Evolutionary conservation across 2,797 vertebrate species (phyloP), one percentile per base, ranked within the genome.

Genomic region (Argentina silus): DNA sequence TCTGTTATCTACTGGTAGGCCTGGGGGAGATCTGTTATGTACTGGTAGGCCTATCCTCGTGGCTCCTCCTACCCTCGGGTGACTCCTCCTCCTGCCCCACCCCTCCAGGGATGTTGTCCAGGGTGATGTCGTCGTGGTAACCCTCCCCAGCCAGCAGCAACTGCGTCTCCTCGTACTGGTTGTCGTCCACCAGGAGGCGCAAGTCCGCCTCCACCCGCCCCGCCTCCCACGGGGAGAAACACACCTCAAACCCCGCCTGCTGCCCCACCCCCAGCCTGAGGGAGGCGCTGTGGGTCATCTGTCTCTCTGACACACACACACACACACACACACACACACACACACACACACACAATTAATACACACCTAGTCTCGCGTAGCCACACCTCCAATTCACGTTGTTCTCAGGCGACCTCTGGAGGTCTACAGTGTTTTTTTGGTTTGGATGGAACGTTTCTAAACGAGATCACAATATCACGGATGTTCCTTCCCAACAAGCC

Each of bases 141-240:
- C 96, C 91, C 75, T 97, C 95, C 6, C 92, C 97, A 10, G 84
- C 76, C 78, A 98, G 67, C 64, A 87, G 87, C 69, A 98, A 86
- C 21, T 56, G 8, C 1, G 83, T 94, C 3, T 91, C 89, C 67
- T 92, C 91, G 8, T 93, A 95, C 6, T 90, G 93, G 81, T 93
- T 95, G 86, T 95, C 87, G 67, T 93, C 78, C 72, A 97, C 89
- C 1, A 91, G 87, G 36, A 97, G 57, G 21, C 60, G 83, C 55
- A 98, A 89, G 73, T 69, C 83, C 45, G 91, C 92, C 56, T 91
- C 85, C 68, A 91, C 75, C 8, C 3, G 91, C 62, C 92, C 86
- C 0, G 90, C 76, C 70, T 89, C 69, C 0, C 77, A 67, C 9
- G 95, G 92, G 64, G 89, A 89, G 88, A 97, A 97, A 62, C 84